phyloP scores from a whole-genome alignment of 2,797 vertebrate genomes.

The Gallinago solitaria region DNA sequence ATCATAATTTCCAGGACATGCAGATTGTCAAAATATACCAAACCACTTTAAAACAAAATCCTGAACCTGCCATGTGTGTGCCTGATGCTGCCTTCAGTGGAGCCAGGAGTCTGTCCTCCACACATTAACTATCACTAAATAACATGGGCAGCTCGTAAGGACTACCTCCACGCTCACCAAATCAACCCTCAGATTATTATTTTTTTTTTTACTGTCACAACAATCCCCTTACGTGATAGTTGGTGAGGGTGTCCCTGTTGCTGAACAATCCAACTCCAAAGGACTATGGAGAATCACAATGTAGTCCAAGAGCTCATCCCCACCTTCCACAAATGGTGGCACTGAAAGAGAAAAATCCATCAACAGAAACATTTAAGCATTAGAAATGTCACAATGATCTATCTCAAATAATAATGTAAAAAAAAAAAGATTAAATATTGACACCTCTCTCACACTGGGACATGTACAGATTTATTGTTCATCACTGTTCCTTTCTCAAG shows the following conservation, averaged over 20 bases:
- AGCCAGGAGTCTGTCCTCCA: neutral
- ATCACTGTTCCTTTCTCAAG: neutral
- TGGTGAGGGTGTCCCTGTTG: conserved; percentile 86
- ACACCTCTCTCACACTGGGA: neutral
- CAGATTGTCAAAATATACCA: neutral
- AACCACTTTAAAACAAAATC: neutral
- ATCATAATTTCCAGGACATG: neutral
- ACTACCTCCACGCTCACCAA: neutral
- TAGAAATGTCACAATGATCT: neutral
- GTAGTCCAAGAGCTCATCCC: conserved; percentile 80
- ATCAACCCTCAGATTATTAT: neutral
- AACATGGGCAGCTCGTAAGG: neutral
- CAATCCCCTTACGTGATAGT: conserved; percentile 84
- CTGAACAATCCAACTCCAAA: conserved; percentile 90
- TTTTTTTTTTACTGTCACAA: neutral
- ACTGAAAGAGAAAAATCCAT: conserved; percentile 74
- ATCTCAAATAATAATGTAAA: neutral
- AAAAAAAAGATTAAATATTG: neutral
- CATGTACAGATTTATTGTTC: neutral
- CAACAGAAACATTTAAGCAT: neutral
- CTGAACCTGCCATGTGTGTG: neutral
- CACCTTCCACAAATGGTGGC: conserved; percentile 87
- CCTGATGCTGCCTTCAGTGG: neutral
- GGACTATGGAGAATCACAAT: conserved; percentile 85
- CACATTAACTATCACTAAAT: neutral